These are phyloP conservation scores for Triplophysa rosa DNA, from an alignment of 2,113 vertebrate genomes.

Conservation along the genomic window DNA sequence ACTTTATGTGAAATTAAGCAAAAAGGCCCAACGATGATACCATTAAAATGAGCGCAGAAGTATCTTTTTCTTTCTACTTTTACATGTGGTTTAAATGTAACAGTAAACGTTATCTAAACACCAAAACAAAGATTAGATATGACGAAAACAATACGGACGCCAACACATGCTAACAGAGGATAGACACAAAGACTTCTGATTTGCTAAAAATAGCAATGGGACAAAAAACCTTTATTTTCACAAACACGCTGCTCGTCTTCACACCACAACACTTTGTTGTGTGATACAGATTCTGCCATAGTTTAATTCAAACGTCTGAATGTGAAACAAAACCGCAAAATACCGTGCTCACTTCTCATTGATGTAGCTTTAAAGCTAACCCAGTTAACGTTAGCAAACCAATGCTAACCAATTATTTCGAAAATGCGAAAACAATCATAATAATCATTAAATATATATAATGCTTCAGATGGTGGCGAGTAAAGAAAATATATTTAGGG, in stretches of 20 bases:
- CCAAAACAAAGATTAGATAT: not conserved
- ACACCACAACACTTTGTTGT: not conserved
- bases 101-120: not conserved
- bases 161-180: not conserved
- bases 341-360: not conserved
- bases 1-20: not conserved
- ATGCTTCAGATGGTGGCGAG: not conserved
- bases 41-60: not conserved
- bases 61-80: not conserved
- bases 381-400: constrained; percentile 5
- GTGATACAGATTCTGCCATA: not conserved
- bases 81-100: too few species aligned
- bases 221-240: not conserved
- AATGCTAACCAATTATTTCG: not conserved
- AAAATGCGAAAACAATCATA: not conserved
- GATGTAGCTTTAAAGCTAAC: constrained; percentile 10
- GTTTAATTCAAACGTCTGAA: not conserved
- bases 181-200: constrained; percentile 9
- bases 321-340: not conserved
- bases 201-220: not conserved
- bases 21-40: not conserved
- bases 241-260: not conserved
- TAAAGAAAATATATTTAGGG: not conserved
- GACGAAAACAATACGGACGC: not conserved
- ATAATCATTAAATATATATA: not conserved